Evolutionary conservation across 2,113 vertebrate species (phyloP), one percentile per base, ranked within the genome.

Genomic region (Ciconia boyciana): DNA sequence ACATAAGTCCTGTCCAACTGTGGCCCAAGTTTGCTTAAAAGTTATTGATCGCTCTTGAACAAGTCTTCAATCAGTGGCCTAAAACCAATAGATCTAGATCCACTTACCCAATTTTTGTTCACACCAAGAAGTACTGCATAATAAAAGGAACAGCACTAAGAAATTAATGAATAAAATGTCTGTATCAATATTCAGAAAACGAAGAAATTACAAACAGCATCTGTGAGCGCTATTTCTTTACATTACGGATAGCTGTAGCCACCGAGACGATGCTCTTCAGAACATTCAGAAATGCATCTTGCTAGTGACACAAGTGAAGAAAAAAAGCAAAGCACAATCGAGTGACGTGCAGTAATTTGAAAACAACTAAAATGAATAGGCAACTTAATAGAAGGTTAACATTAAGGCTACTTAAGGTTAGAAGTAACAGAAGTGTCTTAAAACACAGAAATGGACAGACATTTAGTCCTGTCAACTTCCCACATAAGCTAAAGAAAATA

Each of bases 141-240:
- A 69, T 83, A 94, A 96, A 97, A 94, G 93, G 89, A 96, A 93
- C 34, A 46, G 74, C 81, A 89, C 87, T 76, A 82, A 62, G 20
- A 86, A 78, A 83, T 62, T 87, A 89, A 95, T 85, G 88, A 95
- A 92, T 95, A 93, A 96, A 96, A 92, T 77, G 55, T 51, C 87
- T 92, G 65, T 75, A 94, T 46, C 4, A 15, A 69, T 87, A 85
- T 83, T 72, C 16, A 58, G 84, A 95, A 96, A 97, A 96, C 81
- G 8, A 65, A 80, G 66, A 95, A 75, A 95, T 92, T 94, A 92
- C 88, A 46, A 93, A 51, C n/a, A 76, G 83, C 91, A 80, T 91
- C 87, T 86, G 87, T 55, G 69, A 97, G 92, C 17, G 32, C 49
- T 61, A 15, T n/a, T 91, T 83, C 77, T 93, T 90, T 91, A 96